phyloP scores from a whole-genome alignment of 2,113 vertebrate species.

The Crotalus helleri region DNA sequence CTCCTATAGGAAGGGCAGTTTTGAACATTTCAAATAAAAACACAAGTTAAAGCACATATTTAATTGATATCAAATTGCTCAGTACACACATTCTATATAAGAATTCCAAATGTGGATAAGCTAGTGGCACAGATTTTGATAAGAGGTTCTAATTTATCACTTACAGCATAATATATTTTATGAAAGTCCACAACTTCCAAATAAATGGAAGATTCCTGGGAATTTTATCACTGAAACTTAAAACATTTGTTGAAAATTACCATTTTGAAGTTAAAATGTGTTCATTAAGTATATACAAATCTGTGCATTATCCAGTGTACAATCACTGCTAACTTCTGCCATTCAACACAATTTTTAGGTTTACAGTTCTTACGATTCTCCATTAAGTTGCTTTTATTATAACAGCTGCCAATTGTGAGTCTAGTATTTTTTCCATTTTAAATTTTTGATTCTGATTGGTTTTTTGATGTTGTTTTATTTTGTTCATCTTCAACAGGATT shows the following conservation, averaged over 20 bases:
- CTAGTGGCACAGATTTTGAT: neutral
- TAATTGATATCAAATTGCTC: neutral
- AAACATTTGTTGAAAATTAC: neutral
- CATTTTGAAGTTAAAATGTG: neutral
- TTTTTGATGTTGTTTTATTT: conserved; percentile 15
- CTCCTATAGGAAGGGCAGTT: neutral
- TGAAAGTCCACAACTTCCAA: neutral
- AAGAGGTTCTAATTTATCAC: neutral
- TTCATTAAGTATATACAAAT: neutral
- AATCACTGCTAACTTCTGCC: neutral
- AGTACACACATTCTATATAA: neutral
- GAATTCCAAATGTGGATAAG: neutral
- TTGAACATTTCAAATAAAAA: conserved; percentile 10
- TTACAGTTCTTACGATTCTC: neutral
- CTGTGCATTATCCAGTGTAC: neutral
- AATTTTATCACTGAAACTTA: neutral
- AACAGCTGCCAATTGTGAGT: neutral
- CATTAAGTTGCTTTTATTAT: neutral
- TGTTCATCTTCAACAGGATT: conserved; percentile 50
- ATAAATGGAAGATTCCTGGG: neutral
- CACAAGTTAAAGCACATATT: neutral
- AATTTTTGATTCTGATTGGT: conserved; percentile 44
- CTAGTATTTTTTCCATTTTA: conserved; percentile 2
- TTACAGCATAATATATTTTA: neutral
- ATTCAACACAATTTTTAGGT: neutral